A percentile compares a stretch with the other conserved stretches of the same genome.
phyloP scores from a whole-genome alignment of 2,113 vertebrate genomes.

The Lepus europaeus region DNA sequence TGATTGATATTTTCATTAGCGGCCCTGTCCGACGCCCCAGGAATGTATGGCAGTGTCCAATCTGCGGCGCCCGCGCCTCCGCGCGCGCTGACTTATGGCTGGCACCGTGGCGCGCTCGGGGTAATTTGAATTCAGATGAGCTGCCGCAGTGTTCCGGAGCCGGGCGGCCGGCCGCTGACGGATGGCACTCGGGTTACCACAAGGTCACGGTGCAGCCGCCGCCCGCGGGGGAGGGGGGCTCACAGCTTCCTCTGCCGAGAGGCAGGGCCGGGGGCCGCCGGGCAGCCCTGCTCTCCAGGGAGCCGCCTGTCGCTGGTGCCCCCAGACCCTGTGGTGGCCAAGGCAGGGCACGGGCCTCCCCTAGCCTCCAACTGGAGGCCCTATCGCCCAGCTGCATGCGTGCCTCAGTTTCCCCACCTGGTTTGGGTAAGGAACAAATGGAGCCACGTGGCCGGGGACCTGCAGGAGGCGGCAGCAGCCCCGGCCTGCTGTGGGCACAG shows the following conservation, averaged over 20 bases:
- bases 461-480: no score
- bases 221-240: conserved; percentile 85
- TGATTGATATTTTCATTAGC: conserved; percentile 97
- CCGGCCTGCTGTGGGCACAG: no score
- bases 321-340: no score
- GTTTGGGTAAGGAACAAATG: no score
- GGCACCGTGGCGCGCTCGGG: conserved; percentile 89
- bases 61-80: conserved; percentile 88
- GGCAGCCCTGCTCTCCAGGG: conserved; percentile 79
- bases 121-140: conserved; percentile 98
- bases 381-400: no score
- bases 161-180: conserved; percentile 88
- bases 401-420: no score
- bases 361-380: no score
- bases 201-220: conserved; percentile 91
- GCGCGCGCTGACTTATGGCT: conserved; percentile 92
- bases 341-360: no score
- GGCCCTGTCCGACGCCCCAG: conserved; percentile 93
- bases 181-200: conserved; percentile 94
- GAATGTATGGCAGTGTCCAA: conserved; percentile 94
- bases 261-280: conserved; percentile 80
- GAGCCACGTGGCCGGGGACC: no score
- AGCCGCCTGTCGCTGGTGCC: no score
- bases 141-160: conserved; percentile 93
- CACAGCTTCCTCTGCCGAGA: not conserved